A percentile compares a stretch with the other conserved stretches of the same genome.
These are phyloP conservation scores for Lasiurus cinereus DNA, from an alignment of 2,113 vertebrate species.

Conservation along the genomic window DNA sequence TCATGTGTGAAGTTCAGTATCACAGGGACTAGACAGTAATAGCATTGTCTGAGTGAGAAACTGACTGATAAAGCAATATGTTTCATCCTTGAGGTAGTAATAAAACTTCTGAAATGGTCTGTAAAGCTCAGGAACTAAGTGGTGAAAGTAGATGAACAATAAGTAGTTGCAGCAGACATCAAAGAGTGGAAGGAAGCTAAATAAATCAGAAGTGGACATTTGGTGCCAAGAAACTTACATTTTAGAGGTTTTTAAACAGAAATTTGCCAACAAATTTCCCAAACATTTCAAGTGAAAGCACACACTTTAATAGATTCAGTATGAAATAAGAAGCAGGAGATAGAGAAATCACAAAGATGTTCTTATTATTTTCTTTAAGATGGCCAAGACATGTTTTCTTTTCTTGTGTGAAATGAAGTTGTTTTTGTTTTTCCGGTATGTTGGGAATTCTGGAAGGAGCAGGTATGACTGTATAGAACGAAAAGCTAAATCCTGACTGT, in stretches of 20 bases:
- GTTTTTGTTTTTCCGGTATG: background rate
- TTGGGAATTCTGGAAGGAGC: background rate
- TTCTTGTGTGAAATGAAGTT: background rate
- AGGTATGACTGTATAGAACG: background rate
- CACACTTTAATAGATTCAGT: background rate
- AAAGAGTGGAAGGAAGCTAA: slow-evolving; percentile 30
- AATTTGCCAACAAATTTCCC: slow-evolving; percentile 68
- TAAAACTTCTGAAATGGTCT: slow-evolving; percentile 71
- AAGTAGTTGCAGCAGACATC: slow-evolving; percentile 59
- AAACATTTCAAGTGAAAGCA: slow-evolving; percentile 77
- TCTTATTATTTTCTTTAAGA: background rate
- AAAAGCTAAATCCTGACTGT: background rate
- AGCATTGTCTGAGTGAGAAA: slow-evolving; percentile 61
- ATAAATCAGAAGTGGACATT: slow-evolving; percentile 78
- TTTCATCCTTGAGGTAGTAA: slow-evolving; percentile 46
- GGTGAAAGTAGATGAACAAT: slow-evolving; percentile 67
- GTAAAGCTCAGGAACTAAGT: slow-evolving; percentile 74
- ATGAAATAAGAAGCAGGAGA: background rate
- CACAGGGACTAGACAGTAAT: slow-evolving; percentile 22
- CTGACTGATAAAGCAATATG: slow-evolving; percentile 72
- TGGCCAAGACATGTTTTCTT: background rate
- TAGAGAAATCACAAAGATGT: background rate
- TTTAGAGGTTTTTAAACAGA: slow-evolving; percentile 58
- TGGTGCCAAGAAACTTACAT: slow-evolving; percentile 73
- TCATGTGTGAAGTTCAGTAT: slow-evolving; percentile 51